Evolutionary conservation across 2,797 vertebrate genomes (phyloP).

Genomic region (Gouania willdenowi): DNA sequence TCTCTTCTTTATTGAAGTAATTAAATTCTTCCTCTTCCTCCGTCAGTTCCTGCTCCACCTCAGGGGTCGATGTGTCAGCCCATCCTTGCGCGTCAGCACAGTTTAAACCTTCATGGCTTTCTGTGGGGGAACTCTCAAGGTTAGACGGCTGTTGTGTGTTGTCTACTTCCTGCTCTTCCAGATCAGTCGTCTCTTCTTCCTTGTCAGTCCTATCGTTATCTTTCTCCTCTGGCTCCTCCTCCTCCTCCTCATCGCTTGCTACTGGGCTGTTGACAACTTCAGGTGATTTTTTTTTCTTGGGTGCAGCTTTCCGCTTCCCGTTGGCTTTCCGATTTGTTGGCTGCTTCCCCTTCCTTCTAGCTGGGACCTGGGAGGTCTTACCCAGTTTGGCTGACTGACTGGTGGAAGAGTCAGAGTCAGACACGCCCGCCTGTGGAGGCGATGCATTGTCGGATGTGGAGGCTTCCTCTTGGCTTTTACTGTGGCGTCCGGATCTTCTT

Average conservation of each 20-base stretch:
- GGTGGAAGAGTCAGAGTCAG: constrained; percentile 76
- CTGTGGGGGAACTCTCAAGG: constrained; percentile 17
- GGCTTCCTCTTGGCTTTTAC: constrained; percentile 72
- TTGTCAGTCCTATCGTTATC: constrained; percentile 27
- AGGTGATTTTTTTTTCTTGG: constrained; percentile 42
- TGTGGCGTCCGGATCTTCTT: constrained; percentile 83
- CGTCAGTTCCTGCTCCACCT: constrained; percentile 23
- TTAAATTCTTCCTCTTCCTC: constrained; percentile 32
- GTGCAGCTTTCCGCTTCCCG: constrained; percentile 80
- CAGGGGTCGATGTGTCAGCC: background rate
- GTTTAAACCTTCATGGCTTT: constrained; percentile 22
- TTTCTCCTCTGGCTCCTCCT: constrained; percentile 18
- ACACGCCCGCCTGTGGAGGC: constrained; percentile 67
- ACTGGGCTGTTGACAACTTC: constrained; percentile 42
- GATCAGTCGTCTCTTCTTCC: too few relatives aligned
- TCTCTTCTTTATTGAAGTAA: constrained; percentile 13
- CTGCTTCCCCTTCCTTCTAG: constrained; percentile 80
- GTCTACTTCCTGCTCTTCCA: constrained; percentile 25
- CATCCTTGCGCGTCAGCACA: constrained; percentile 17
- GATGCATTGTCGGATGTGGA: constrained; percentile 72
- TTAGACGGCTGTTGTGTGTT: constrained; percentile 30
- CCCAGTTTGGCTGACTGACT: constrained; percentile 66
- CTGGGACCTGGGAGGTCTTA: constrained; percentile 67
- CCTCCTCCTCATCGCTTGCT: constrained; percentile 53
- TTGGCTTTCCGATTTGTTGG: constrained; percentile 77